Evolutionary conservation across 2,888 invertebrate genomes (phyloP), one percentile per base, ranked within the genome.

Genomic region (Phytoseiulus persimilis): DNA sequence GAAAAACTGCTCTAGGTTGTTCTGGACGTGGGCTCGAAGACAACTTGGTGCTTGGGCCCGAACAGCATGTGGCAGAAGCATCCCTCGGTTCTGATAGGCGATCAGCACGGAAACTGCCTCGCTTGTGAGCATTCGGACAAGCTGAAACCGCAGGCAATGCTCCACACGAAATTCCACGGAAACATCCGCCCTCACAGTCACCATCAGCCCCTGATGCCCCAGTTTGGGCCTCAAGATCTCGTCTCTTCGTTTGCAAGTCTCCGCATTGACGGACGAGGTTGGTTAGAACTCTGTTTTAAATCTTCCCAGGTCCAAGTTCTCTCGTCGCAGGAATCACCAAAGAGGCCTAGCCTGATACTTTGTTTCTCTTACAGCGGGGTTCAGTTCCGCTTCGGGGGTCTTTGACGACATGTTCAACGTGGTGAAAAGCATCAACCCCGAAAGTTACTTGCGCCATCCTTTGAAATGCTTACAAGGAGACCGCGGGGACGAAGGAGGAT

Each of bases 21-120:
- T 0, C 92, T 93, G 46, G 93, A 93, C 91, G 93, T 93, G 90
- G 93, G 93, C 33, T 93, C 93, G 90, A 93, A 93, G 90, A 93
- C 92, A 65, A 93, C 93, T 0, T 93, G 93, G 93, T 92, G 87
- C 31, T 33, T 87, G 32, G 87, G 87, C 33, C 87, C 87, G 6
- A 87, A 33, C 5, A 87, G 39, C 6, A 87, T 87, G 92, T 93
- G 90, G 93, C 93, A 3, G 92, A 92, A 90, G 45, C 87, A 87
- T 87, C 87, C 87, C 5, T 87, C 87, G 9, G 87, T 87, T 11
- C 32, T 87, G 33, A n/a, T 87, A 2, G 87, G 39, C 87, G 87
- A 87, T n/a, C 45, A 33, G 28, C 87, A 45, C n/a, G 87, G 87
- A 28, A 33, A 87, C 39, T 87, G 87, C n/a, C 32, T 87, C n/a